Conservation (phyloP, 2,797 vertebrate genomes). For the Artibeus jamaicensis region DNA sequence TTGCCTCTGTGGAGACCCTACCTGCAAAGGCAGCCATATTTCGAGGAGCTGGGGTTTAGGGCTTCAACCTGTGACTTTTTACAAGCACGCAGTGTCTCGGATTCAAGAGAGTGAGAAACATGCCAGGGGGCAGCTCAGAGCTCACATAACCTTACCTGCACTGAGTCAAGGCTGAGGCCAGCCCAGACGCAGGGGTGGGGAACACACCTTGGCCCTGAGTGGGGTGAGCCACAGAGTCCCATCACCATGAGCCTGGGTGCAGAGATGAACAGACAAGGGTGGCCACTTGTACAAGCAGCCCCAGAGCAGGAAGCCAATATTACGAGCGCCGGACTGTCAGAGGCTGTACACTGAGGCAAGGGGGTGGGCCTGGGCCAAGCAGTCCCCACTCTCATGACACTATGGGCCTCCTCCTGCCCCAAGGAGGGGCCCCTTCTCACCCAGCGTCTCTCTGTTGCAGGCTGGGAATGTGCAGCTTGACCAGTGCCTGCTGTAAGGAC, state of each 20-base stretch:
- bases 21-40: neutral
- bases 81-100: neutral
- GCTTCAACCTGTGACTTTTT: fast-evolving
- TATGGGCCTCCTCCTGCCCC: fast-evolving
- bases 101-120: too few species aligned
- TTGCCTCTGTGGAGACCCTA: neutral
- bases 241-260: too few species aligned
- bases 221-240: neutral
- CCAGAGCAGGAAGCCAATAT: neutral
- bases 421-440: fast-evolving
- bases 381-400: fast-evolving
- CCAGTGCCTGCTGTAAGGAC: neutral
- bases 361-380: neutral
- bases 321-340: fast-evolving
- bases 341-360: fast-evolving
- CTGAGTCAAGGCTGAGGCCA: neutral
- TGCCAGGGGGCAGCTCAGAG: neutral
- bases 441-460: neutral
- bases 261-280: neutral
- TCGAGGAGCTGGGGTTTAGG: neutral
- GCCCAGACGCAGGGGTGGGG: neutral
- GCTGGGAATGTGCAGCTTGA: neutral
- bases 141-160: neutral
- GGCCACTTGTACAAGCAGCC: too few species aligned
- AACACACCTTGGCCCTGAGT: neutral